These are phyloP conservation scores for Miniopterus natalensis DNA, from an alignment of 2,113 vertebrate species.

Conservation along the genomic window DNA sequence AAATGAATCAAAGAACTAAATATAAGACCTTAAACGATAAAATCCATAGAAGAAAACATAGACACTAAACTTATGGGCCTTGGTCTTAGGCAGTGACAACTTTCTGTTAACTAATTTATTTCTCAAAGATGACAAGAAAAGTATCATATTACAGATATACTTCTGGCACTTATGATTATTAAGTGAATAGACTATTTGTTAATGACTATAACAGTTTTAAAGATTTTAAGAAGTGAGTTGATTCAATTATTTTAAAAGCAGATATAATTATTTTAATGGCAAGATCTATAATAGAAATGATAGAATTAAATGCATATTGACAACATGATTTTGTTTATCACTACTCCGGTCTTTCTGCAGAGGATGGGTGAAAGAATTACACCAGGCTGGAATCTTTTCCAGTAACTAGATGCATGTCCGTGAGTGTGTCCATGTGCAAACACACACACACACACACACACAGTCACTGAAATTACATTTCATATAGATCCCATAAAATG, in stretches of 20 bases:
- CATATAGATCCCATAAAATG: neutral
- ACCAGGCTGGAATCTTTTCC: neutral
- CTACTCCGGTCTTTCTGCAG: neutral
- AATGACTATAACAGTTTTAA: neutral
- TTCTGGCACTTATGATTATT: neutral
- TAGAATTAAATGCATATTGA: neutral
- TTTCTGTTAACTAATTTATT: conserved; percentile 24
- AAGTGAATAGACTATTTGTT: neutral
- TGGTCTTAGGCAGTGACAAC: neutral
- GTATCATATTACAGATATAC: neutral
- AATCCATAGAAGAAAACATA: neutral
- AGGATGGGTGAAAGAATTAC: neutral
- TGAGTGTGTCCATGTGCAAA: neutral
- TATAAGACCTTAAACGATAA: neutral
- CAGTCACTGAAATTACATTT: neutral
- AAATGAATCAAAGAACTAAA: neutral
- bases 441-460: neutral
- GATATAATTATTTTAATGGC: conserved; percentile 1
- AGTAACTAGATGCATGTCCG: neutral
- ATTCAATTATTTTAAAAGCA: conserved; percentile 38
- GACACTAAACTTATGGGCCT: neutral
- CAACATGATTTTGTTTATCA: neutral
- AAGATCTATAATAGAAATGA: neutral
- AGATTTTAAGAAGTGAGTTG: neutral
- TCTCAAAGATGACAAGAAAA: neutral